These are phyloP conservation scores for Xestia ashworthii DNA, from an alignment of 2,888 invertebrate genomes.

Conservation along the genomic window DNA sequence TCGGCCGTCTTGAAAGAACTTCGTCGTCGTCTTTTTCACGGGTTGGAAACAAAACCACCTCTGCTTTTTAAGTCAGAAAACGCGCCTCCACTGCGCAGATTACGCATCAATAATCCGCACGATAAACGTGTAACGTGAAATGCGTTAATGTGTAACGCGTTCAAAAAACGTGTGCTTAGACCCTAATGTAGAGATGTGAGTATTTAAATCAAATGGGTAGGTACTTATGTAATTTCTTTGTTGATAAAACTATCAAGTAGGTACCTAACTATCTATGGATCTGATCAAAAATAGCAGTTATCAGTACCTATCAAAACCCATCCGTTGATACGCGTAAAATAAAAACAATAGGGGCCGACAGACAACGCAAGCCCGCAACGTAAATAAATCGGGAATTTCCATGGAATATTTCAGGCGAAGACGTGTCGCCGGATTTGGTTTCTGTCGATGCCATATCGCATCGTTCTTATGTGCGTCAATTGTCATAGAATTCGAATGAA, in stretches of 20 bases:
- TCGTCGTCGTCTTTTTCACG: too few species aligned
- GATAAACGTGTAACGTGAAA: too few species aligned
- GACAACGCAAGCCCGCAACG: neutral
- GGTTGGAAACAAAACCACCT: neutral
- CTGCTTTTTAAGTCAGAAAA: neutral
- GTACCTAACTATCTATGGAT: neutral
- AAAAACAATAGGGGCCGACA: neutral
- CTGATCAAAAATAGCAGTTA: conserved; percentile 1
- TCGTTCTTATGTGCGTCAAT: neutral
- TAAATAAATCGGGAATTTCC: conserved; percentile 4
- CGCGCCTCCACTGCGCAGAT: neutral
- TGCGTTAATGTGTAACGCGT: too few species aligned
- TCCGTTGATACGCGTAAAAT: conserved; percentile 12
- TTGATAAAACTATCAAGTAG: neutral
- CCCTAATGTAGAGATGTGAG: neutral
- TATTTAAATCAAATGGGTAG: neutral
- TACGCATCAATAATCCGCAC: neutral
- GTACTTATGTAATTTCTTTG: neutral
- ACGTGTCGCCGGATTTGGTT: neutral
- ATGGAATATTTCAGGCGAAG: neutral
- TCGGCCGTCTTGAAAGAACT: neutral
- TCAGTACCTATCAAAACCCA: conserved; percentile 2
- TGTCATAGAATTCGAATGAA: neutral
- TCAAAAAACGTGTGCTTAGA: neutral
- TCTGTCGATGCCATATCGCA: neutral